These are phyloP conservation scores for Syritta pipiens DNA, from an alignment of 2,888 invertebrate species.

Conservation along the genomic window DNA sequence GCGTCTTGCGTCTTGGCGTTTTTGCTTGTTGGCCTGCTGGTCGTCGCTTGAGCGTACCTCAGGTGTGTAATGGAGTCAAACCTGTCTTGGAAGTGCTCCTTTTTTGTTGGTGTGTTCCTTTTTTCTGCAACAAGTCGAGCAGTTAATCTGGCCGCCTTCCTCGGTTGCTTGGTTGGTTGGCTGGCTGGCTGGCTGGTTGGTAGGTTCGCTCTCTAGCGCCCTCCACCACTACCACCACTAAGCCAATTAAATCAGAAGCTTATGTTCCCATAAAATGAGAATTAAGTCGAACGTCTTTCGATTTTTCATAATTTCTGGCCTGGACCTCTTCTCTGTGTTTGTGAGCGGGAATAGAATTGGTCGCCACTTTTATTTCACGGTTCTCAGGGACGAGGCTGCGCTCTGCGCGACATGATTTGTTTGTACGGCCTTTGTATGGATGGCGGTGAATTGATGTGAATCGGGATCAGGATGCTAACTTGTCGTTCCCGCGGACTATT, in stretches of 20 bases:
- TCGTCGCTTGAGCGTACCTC: slow-evolving; percentile 33
- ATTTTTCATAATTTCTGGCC: slow-evolving; percentile 59
- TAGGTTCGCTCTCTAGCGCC: slow-evolving; percentile 55
- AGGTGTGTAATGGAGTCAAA: slow-evolving; percentile 66
- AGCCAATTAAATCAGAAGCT: slow-evolving; percentile 67
- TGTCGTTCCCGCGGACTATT: slow-evolving; percentile 53
- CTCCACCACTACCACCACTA: slow-evolving; percentile 38
- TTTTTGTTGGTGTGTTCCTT: slow-evolving; percentile 45
- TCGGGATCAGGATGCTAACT: slow-evolving; percentile 63
- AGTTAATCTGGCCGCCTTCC: slow-evolving; percentile 61
- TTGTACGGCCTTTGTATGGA: slow-evolving; percentile 33
- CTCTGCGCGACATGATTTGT: slow-evolving; percentile 54
- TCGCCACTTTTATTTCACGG: slow-evolving; percentile 37
- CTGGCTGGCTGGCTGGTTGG: too few species aligned
- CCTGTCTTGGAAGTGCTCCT: slow-evolving; percentile 69
- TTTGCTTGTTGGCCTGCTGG: slow-evolving; percentile 19
- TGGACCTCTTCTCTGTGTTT: slow-evolving; percentile 18
- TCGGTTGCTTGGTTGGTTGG: too few species aligned
- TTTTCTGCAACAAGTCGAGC: slow-evolving; percentile 64
- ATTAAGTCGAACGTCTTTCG: slow-evolving; percentile 58
- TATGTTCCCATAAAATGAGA: slow-evolving; percentile 66
- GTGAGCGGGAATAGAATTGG: slow-evolving; percentile 6
- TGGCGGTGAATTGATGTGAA: slow-evolving; percentile 50
- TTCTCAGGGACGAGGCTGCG: slow-evolving; percentile 15
- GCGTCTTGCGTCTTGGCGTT: slow-evolving; percentile 31